Base-by-base conservation (phyloP, 2,113 vertebrate species). In the Actenoides hombroni region DNA sequence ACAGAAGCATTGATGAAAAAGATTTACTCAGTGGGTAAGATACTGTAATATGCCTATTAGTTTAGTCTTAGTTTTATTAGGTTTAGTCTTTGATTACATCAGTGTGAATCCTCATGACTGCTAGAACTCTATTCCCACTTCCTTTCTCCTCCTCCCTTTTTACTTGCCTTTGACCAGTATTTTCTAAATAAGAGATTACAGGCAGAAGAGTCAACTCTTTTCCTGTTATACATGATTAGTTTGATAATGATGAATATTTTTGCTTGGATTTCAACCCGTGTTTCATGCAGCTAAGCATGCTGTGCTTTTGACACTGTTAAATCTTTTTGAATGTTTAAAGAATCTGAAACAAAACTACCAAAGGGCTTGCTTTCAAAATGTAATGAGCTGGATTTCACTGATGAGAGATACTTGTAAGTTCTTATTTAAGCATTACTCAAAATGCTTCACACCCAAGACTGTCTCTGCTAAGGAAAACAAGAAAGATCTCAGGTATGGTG, bases 1-100 rank as follows among this genome's bases (percentile, higher is more conserved):
- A 98, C 94, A 31, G 98, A 98, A 75, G 25, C 6, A 1, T 67
- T 97, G 94, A 98, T 98, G 81, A 97, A 48, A 91, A 91, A 28
- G 5, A n/a, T 97, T 89, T 98, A 96, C 74, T 75, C 97, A 42
- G 82, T 97, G 74, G 97, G 97, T 98, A 98, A 96, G 92, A 79
- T n/a, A 49, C 16, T 76, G 31, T 74, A 64, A 44, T 39, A 68
- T 23, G 44, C 16, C 16, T 73, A 23, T 61, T 40, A 23, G 35
- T 60, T 37, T 37, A 37, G 37, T 8, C 37, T 37, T 37, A 37
- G 37, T 37, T 37, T 37, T 37, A 37, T 37, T 44, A 23, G 42
- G n/a, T 69, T 70, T 26, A 25, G 2, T 90, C 39, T 81, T 76
- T 29, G 37, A 57, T 42, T 61, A 19, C 21, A 79, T 59, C n/a